Percentiles rank a stretch among this genome's conserved stretches.
These are phyloP conservation scores for Tetragonisca angustula DNA, from an alignment of 2,888 invertebrate genomes.

Conservation along the genomic window DNA sequence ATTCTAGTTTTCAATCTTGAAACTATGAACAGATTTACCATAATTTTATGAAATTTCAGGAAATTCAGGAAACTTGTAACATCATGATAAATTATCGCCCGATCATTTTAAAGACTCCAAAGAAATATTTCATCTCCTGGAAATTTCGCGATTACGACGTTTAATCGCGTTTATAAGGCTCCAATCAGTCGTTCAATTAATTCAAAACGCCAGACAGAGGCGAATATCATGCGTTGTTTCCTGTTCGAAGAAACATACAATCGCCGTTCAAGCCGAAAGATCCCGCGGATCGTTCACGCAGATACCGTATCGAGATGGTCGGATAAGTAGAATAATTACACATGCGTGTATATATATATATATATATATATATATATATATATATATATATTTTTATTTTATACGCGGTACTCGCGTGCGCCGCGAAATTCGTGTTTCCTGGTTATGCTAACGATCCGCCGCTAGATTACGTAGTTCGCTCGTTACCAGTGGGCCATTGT, in stretches of 20 bases:
- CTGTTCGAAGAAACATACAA: not conserved
- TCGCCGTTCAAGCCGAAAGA: conserved; percentile 25
- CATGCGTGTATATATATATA: conserved; percentile 21
- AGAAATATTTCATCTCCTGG: not conserved
- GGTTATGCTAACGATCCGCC: conserved; percentile 46
- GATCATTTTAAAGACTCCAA: too few species aligned
- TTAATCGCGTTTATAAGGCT: not conserved
- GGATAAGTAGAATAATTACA: conserved; percentile 45
- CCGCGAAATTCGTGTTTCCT: conserved; percentile 53
- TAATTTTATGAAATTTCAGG: too few species aligned
- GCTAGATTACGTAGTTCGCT: conserved; percentile 27
- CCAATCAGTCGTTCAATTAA: not conserved
- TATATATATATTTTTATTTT: too few species aligned
- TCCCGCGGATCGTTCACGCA: conserved; percentile 21
- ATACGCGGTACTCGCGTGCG: conserved; percentile 46
- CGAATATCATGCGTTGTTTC: not conserved
- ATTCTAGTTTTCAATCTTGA: too few species aligned
- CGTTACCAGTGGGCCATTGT: conserved; percentile 41
- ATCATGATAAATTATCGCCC: too few species aligned
- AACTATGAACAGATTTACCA: too few species aligned
- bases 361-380: not conserved
- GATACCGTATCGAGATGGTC: conserved; percentile 39
- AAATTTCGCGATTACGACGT: not conserved
- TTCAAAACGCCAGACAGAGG: not conserved
- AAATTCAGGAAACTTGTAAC: too few species aligned